Evolutionary conservation across 2,888 invertebrate genomes (phyloP).

Genomic region (Gasteruption jaculator): DNA sequence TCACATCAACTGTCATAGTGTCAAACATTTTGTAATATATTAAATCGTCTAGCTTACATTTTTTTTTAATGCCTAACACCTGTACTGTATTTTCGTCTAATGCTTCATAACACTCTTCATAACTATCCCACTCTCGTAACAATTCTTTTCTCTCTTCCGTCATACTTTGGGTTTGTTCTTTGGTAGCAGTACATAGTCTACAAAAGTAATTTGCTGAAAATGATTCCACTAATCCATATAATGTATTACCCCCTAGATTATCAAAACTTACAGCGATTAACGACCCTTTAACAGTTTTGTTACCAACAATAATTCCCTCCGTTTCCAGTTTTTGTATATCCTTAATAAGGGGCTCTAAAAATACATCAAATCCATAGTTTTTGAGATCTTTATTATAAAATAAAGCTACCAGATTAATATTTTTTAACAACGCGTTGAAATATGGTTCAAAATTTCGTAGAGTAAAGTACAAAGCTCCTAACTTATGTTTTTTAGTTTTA

Average conservation of each 20-base stretch:
- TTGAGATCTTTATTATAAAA: slow-evolving; percentile 15
- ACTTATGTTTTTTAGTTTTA: slow-evolving; percentile 14
- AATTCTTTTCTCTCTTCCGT: slow-evolving; percentile 7
- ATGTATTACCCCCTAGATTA: slow-evolving; percentile 18
- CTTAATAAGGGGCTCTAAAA: slow-evolving; percentile 13
- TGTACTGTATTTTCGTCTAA: slow-evolving; percentile 2
- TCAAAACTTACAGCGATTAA: slow-evolving; percentile 17
- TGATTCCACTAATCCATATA: slow-evolving; percentile 17
- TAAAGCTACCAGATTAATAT: slow-evolving; percentile 16
- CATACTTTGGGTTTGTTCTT: slow-evolving; percentile 12
- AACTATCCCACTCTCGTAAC: slow-evolving; percentile 6
- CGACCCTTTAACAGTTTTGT: slow-evolving; percentile 10
- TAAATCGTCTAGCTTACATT: slow-evolving; percentile 10
- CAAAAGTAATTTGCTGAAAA: slow-evolving; percentile 16
- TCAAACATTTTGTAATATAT: slow-evolving; percentile 18
- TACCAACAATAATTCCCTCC: slow-evolving; percentile 11
- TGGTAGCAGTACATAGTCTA: slow-evolving; percentile 13
- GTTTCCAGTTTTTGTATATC: slow-evolving; percentile 17
- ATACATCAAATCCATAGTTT: slow-evolving; percentile 8
- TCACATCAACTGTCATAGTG: slow-evolving; percentile 14
- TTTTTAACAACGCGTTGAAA: slow-evolving; percentile 14
- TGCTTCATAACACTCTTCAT: slow-evolving; percentile 7
- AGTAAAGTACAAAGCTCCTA: slow-evolving; percentile 18
- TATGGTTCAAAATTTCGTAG: slow-evolving; percentile 15
- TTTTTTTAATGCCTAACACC: slow-evolving; percentile 12